phyloP scores from a whole-genome alignment of 2,113 vertebrate species.

The Notarius lentiginosus region DNA sequence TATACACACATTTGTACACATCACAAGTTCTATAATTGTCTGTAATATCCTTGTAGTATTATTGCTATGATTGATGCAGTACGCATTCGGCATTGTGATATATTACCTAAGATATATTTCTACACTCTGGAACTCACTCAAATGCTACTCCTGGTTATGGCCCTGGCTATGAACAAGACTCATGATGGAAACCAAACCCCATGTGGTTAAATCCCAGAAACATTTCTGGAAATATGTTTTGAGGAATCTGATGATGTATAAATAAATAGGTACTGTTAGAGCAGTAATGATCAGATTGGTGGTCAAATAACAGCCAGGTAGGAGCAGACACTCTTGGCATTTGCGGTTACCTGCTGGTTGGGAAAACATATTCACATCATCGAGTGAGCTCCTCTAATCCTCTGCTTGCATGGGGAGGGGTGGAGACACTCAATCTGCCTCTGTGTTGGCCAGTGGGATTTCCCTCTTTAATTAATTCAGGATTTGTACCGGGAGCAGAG shows the following conservation, averaged over 20 bases:
- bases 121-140: background rate
- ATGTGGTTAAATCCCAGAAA: background rate
- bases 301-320: constrained; percentile 16
- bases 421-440: constrained; percentile 73
- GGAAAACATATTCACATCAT: constrained; percentile 69
- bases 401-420: constrained; percentile 62
- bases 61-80: background rate
- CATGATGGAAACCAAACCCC: background rate
- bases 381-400: constrained; percentile 75
- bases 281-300: background rate
- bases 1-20: background rate
- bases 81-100: background rate
- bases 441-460: constrained; percentile 70
- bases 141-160: background rate
- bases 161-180: background rate
- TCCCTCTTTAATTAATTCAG: constrained; percentile 82
- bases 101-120: background rate
- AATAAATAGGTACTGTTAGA: background rate
- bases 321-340: constrained; percentile 50
- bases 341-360: constrained; percentile 62
- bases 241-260: background rate
- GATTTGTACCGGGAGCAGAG: constrained; percentile 74
- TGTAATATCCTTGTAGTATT: background rate
- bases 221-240: background rate
- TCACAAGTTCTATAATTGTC: background rate